phyloP scores from a whole-genome alignment of 2,888 invertebrate species.

The Amphipyra berbera region DNA sequence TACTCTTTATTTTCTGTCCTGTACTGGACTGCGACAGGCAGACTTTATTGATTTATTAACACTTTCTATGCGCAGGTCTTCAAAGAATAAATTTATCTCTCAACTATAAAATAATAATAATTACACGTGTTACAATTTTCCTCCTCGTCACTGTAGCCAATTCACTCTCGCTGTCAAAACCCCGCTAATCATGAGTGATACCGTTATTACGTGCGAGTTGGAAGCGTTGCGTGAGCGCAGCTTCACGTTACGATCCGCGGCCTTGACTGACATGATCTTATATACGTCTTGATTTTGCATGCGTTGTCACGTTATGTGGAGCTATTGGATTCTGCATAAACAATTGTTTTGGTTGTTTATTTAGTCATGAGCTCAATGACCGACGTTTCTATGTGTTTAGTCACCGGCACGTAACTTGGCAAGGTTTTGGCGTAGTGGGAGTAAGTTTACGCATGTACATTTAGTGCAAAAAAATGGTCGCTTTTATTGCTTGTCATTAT shows the following conservation, averaged over 20 bases:
- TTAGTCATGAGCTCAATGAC: not conserved
- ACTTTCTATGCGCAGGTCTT: too few relatives aligned
- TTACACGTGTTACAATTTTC: not conserved
- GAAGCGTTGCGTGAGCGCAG: constrained; percentile 45
- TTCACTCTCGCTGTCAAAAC: constrained; percentile 49
- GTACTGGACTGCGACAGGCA: too few relatives aligned
- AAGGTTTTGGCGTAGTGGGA: too few relatives aligned
- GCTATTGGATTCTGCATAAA: constrained; percentile 4
- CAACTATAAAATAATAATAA: not conserved
- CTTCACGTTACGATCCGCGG: constrained; percentile 35
- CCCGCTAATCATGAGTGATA: constrained; percentile 47
- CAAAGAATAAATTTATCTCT: too few relatives aligned
- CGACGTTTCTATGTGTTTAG: too few relatives aligned
- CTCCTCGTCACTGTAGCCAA: constrained; percentile 31
- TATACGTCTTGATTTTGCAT: constrained; percentile 43
- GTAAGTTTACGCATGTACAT: too few relatives aligned
- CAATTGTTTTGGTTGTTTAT: constrained; percentile 6
- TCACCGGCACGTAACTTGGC: too few relatives aligned
- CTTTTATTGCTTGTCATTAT: too few relatives aligned
- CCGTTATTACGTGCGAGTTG: constrained; percentile 52
- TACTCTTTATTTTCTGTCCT: too few relatives aligned
- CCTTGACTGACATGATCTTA: constrained; percentile 57
- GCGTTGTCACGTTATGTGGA: constrained; percentile 49
- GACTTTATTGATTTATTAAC: too few relatives aligned
- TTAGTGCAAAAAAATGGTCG: too few relatives aligned